Percentiles rank a stretch among this genome's conserved stretches.
phyloP scores from a whole-genome alignment of 2,888 invertebrate species.

The Apodemia hepburni region DNA sequence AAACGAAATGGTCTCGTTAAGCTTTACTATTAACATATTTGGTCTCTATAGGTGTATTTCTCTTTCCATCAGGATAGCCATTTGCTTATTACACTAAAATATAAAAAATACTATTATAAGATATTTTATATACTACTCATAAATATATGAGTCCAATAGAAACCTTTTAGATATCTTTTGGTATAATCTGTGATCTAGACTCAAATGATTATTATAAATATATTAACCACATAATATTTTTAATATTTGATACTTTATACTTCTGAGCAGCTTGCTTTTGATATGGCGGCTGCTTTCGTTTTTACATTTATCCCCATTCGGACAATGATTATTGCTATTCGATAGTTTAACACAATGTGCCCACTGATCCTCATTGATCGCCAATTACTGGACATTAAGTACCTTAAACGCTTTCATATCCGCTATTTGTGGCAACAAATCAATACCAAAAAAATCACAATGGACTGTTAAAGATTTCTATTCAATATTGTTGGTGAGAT shows the following conservation, averaged over 20 bases:
- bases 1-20: too few species aligned
- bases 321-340: constrained; percentile 62
- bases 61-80: too few species aligned
- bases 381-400: constrained; percentile 81
- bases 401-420: constrained; percentile 75
- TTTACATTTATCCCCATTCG: constrained; percentile 52
- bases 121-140: too few species aligned
- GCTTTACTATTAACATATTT: too few species aligned
- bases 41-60: too few species aligned
- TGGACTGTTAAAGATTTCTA: constrained; percentile 63
- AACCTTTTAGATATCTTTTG: too few species aligned
- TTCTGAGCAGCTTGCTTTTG: constrained; percentile 56
- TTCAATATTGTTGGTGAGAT: constrained; percentile 54
- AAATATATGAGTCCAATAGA: too few species aligned
- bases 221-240: too few species aligned
- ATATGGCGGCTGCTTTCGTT: constrained; percentile 49
- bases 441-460: constrained; percentile 64
- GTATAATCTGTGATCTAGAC: too few species aligned
- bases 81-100: too few species aligned
- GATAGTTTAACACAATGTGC: constrained; percentile 71
- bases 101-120: too few species aligned
- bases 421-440: constrained; percentile 77
- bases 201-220: too few species aligned
- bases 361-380: constrained; percentile 80
- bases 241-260: constrained; percentile 30